Conservation (phyloP, 2,113 vertebrate genomes). For the Ptychochromis oligacanthus region DNA sequence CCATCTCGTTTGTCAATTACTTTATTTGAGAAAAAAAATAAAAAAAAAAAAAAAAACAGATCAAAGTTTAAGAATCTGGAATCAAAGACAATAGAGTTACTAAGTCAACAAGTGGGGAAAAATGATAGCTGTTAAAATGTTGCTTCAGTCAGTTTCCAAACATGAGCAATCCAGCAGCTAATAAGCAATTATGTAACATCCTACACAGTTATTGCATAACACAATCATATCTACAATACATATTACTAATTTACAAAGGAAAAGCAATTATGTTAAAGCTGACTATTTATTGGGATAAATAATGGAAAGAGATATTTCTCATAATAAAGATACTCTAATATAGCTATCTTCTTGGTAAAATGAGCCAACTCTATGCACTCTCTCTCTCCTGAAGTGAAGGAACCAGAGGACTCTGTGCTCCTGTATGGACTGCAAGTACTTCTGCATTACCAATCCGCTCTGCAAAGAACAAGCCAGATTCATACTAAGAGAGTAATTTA, state of each 20-base stretch:
- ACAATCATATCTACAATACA: not conserved
- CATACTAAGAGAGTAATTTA: not conserved
- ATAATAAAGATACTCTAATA: not conserved
- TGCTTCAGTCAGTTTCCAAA: not conserved
- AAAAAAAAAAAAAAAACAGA: not conserved
- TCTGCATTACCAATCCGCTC: slow-evolving; percentile 74
- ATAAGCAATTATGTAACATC: not conserved
- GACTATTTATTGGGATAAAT: not conserved
- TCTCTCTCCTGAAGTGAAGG: not conserved
- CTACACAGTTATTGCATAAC: not conserved
- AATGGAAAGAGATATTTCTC: not conserved
- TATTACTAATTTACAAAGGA: not conserved
- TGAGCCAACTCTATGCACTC: not conserved
- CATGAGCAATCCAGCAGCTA: not conserved
- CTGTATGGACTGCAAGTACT: slow-evolving; percentile 68
- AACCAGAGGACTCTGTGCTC: not conserved
- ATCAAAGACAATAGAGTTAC: not conserved
- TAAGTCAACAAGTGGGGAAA: not conserved
- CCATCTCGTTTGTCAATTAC: not conserved
- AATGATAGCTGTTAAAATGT: not conserved
- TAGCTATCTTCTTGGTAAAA: not conserved
- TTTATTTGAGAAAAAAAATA: not conserved
- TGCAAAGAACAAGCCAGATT: slow-evolving; percentile 36
- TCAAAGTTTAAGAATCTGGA: not conserved
- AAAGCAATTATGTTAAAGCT: not conserved